phyloP scores from a whole-genome alignment of 2,113 vertebrate species.

The Catharus fuscescens region DNA sequence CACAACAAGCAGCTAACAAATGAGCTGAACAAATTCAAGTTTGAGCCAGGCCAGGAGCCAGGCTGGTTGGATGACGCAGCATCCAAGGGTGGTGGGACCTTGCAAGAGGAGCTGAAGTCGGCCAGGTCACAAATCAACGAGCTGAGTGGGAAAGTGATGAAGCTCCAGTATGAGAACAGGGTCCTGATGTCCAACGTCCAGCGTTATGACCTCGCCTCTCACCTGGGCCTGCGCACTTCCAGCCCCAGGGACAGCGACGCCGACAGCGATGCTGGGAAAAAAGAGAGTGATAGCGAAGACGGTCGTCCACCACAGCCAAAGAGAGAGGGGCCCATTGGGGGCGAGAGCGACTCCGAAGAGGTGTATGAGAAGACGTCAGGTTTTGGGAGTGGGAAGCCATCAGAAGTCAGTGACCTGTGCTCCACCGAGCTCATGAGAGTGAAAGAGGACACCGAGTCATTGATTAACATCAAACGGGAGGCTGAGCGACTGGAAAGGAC shows the following conservation, averaged over 20 bases:
- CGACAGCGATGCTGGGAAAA: conserved; percentile 83
- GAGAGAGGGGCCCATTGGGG: conserved; percentile 92
- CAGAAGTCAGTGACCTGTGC: conserved; percentile 79
- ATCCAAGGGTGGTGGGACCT: conserved; percentile 27
- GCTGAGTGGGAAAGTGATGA: conserved; percentile 92
- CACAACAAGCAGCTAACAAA: conserved; percentile 93
- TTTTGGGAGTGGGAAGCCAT: conserved; percentile 86
- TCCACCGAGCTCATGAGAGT: conserved; percentile 72
- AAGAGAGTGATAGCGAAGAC: conserved; percentile 86
- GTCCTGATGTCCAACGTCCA: conserved; percentile 92
- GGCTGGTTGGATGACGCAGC: conserved; percentile 67
- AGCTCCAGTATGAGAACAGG: conserved; percentile 95
- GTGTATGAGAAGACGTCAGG: conserved; percentile 91
- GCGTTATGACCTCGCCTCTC: conserved; percentile 87
- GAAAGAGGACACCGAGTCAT: conserved; percentile 82
- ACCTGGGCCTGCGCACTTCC: conserved; percentile 81
- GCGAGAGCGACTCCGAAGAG: conserved; percentile 95
- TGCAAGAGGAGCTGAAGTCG: conserved; percentile 92
- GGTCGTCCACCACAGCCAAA: conserved; percentile 84
- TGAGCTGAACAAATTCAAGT: conserved; percentile 94
- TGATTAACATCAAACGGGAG: conserved; percentile 83
- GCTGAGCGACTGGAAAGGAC: conserved; percentile 88
- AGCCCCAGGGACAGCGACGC: conserved; percentile 89
- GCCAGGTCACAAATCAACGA: conserved; percentile 91
- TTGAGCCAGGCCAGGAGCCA: conserved; percentile 78